These are phyloP conservation scores for Parasteatoda lunata DNA, from an alignment of 2,888 invertebrate genomes.

Conservation along the genomic window DNA sequence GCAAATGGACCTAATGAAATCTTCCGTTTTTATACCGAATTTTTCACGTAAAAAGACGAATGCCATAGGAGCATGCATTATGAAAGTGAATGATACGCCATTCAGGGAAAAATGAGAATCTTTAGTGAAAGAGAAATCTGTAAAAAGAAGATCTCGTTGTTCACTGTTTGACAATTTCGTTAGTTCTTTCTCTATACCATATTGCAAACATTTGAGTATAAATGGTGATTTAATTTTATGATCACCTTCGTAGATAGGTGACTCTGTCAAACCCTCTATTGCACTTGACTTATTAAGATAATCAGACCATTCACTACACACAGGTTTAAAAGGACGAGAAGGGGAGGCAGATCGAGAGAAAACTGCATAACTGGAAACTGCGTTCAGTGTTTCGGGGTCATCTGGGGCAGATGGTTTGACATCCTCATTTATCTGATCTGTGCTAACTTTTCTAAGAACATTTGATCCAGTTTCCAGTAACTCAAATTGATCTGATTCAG, in stretches of 20 bases:
- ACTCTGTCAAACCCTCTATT: too few relatives aligned
- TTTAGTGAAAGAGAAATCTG: constrained; percentile 99
- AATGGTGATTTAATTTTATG: neutral
- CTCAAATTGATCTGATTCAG: too few relatives aligned
- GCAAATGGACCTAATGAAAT: constrained; percentile 78
- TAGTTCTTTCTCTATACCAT: constrained; percentile 15
- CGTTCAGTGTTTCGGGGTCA: too few relatives aligned
- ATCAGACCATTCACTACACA: too few relatives aligned
- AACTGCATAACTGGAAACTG: too few relatives aligned
- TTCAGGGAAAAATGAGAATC: constrained; percentile 88
- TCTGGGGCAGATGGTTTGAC: too few relatives aligned
- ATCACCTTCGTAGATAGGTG: neutral
- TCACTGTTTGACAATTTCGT: constrained; percentile 76
- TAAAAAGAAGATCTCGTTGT: constrained; percentile 97
- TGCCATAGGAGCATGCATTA: constrained; percentile 77
- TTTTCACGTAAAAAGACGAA: constrained; percentile 77
- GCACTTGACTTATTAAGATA: too few relatives aligned
- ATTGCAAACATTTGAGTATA: constrained; percentile 14
- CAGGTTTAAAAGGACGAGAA: too few relatives aligned
- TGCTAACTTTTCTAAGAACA: too few relatives aligned
- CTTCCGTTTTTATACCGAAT: constrained; percentile 77
- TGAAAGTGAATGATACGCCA: constrained; percentile 77
- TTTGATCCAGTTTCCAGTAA: too few relatives aligned
- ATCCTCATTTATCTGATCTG: too few relatives aligned
- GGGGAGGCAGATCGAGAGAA: too few relatives aligned